Base-by-base conservation (phyloP, 2,888 invertebrate species). In the Nipponacmea schrenckii region DNA sequence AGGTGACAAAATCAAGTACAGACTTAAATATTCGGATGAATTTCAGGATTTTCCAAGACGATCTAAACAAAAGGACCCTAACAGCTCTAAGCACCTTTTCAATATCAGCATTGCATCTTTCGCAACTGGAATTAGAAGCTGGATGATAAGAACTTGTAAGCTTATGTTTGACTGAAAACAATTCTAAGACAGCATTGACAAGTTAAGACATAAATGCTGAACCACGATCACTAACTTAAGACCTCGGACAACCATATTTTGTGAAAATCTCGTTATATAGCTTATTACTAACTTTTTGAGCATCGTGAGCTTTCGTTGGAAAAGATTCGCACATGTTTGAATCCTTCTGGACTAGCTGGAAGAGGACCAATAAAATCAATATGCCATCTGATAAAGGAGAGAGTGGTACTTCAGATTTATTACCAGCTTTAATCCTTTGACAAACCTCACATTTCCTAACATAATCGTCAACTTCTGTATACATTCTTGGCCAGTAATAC, bases 61-160 rank as follows among this genome's bases (percentile, higher is more conserved):
- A 48, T 48, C 48, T 17, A 12, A 48, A 48, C 48, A 48, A 46
- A 12, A 17, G 46, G 46, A 46, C 17, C 46, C 46, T n/a, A n/a
- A n/a, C n/a, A 3, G 76, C 63, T 63, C 78, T 67, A 4, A 78
- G n/a, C 17, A 67, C 64, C 62, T 80, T 79, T 26, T 70, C 74
- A 5, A 78, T 69, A 15, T 76, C 74, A 39, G 68, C 68, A 68
- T 80, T 79, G 26, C 66, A 50, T n/a, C 77, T 63, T 50, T 80
- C 80, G 66, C 78, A 76, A 14, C 72, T 70, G 44, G 39, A 27
- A 39, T 14, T 31, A 15, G 45, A 8, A 27, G 20, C 12, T 8
- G 45, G 66, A 66, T 66, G 66, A 66, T 44, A 66, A 4, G 66
- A 66, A n/a, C n/a, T 66, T 39, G 66, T 44, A 17, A 39, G 15